These are phyloP conservation scores for Perognathus longimembris DNA, from an alignment of 2,113 vertebrate genomes.

Conservation along the genomic window DNA sequence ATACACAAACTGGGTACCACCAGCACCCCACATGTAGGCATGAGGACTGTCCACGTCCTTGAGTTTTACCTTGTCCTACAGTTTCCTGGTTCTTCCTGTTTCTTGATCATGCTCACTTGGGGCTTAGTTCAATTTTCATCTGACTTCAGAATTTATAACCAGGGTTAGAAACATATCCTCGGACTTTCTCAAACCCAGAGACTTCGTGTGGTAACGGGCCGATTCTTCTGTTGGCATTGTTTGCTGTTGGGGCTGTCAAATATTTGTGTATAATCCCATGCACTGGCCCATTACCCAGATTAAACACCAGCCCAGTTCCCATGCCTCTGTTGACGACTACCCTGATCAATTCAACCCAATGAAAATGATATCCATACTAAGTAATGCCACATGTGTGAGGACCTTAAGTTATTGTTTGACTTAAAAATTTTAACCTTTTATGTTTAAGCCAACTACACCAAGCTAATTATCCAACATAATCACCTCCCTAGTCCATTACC, in stretches of 20 bases:
- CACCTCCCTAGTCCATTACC: background rate
- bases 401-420: background rate
- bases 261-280: background rate
- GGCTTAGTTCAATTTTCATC: background rate
- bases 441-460: background rate
- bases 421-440: background rate
- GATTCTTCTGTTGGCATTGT: background rate
- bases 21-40: background rate
- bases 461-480: background rate
- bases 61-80: background rate
- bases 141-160: background rate
- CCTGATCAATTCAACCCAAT: background rate
- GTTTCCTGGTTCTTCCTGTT: background rate
- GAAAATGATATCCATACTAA: slow-evolving; percentile 36
- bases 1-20: background rate
- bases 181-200: background rate
- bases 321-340: slow-evolving; percentile 49
- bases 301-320: slow-evolving; percentile 42
- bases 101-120: background rate
- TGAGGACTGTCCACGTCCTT: accelerated
- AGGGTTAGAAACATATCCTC: background rate
- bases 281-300: background rate
- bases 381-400: background rate
- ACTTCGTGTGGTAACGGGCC: background rate
- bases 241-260: background rate